These are phyloP conservation scores for Hippocampus kuda DNA, from an alignment of 2,797 vertebrate species.

Conservation along the genomic window DNA sequence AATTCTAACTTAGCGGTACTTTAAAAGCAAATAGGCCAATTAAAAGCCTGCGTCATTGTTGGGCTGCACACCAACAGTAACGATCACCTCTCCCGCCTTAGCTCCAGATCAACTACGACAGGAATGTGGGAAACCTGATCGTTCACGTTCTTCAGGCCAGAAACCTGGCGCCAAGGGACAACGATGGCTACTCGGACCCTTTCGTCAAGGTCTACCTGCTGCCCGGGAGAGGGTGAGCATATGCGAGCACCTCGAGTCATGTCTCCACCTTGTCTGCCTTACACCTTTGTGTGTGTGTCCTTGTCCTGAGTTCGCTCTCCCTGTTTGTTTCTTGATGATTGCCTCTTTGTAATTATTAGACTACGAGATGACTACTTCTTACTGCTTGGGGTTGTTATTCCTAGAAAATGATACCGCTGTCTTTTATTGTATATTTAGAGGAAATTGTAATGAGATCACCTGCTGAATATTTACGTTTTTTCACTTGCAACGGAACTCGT, in stretches of 20 bases:
- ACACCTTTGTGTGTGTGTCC: slow-evolving; percentile 37
- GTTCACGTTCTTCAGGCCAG: slow-evolving; percentile 97
- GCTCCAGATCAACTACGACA: slow-evolving; percentile 98
- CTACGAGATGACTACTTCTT: not conserved
- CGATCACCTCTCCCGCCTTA: slow-evolving; percentile 39
- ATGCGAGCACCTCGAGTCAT: slow-evolving; percentile 9
- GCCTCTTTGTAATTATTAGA: slow-evolving; percentile 26
- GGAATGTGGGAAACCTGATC: slow-evolving; percentile 91
- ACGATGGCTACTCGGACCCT: slow-evolving; percentile 94
- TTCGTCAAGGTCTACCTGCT: slow-evolving; percentile 98
- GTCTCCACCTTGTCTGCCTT: slow-evolving; percentile 47
- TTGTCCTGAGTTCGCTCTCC: slow-evolving; percentile 49
- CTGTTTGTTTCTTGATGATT: slow-evolving; percentile 42
- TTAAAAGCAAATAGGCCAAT: no score
- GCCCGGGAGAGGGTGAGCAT: slow-evolving; percentile 88
- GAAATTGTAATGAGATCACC: no score
- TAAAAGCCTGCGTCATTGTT: no score
- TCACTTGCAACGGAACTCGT: no score
- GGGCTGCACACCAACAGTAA: no score
- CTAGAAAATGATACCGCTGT: not conserved
- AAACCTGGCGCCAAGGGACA: slow-evolving; percentile 87
- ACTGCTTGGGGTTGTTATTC: not conserved
- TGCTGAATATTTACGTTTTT: no score
- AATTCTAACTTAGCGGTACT: not conserved
- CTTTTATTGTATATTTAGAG: not conserved